Percentiles rank a stretch among this genome's conserved stretches.
These are phyloP conservation scores for Medauroidea extradentata DNA, from an alignment of 1,140 invertebrate species.

Conservation along the genomic window DNA sequence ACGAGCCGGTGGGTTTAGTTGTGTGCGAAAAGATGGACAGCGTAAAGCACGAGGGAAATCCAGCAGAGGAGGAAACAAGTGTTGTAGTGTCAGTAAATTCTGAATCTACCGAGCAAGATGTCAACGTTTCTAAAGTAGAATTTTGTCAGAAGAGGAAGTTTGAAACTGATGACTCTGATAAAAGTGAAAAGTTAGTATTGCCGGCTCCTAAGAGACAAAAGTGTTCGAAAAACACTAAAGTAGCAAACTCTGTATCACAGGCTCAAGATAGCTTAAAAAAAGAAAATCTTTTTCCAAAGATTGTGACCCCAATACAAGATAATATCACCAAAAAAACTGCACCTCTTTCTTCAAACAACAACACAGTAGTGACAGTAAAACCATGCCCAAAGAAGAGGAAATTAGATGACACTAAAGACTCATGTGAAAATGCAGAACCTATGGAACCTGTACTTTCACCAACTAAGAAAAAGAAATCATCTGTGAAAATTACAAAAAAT, in stretches of 20 bases:
- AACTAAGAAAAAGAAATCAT: constrained; percentile 1
- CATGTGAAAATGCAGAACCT: constrained; percentile 4
- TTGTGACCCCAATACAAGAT: constrained; percentile 42
- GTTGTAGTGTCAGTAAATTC: too few species aligned
- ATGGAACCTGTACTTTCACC: neutral
- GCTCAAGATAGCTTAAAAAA: too few species aligned
- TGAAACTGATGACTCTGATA: neutral
- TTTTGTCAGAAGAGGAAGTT: neutral
- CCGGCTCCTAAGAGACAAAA: neutral
- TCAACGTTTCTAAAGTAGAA: too few species aligned
- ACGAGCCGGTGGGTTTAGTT: too few species aligned
- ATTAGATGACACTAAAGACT: constrained; percentile 1
- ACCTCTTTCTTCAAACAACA: constrained; percentile 22
- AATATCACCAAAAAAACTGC: constrained; percentile 16
- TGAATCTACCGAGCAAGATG: too few species aligned
- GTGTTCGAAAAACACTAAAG: too few species aligned
- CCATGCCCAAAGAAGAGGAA: constrained; percentile 16
- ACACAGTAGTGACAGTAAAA: constrained; percentile 25
- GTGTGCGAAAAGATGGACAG: too few species aligned
- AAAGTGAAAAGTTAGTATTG: neutral
- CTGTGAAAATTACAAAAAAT: neutral
- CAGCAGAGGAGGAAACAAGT: too few species aligned
- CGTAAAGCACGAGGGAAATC: too few species aligned
- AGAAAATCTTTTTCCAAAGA: constrained; percentile 22
- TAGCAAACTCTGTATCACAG: too few species aligned